Base-by-base conservation (phyloP, 2,888 invertebrate genomes). In the Miltochrista miniata region DNA sequence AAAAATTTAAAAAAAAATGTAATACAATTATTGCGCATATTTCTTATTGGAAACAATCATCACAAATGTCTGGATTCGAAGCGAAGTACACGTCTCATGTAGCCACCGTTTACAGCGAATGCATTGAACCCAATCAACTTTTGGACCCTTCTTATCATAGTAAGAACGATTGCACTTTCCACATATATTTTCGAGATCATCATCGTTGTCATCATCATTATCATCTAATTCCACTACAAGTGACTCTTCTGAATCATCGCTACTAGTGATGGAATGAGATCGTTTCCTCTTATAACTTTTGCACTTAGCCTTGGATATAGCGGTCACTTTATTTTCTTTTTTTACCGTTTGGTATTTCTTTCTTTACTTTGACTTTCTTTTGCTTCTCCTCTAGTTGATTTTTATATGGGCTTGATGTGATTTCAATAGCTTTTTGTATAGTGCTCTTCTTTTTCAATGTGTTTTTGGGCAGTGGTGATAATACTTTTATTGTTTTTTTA, bases 211-310 rank as follows among this genome's bases (percentile, higher is more conserved):
- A 30, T 30, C 40, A 34, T 44, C 39, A 29, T 51, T n/a, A n/a
- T n/a, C 45, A 30, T 39, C 37, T 35, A 51, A 46, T 41, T 39
- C 31, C 34, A 51, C 33, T 13, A 40, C 45, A 36, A 40, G 31
- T 36, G 46, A 33, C 45, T 38, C 35, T 13, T 43, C 46, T 46
- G 51, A 51, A 45, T 44, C 44, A 24, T 50, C 50, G 31, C 44
- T 49, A 37, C 30, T 31, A 39, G 46, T 46, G 15, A 46, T 46
- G 46, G 46, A 46, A 39, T 14, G 24, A 15, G 37, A 45, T 41
- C 45, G 35, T 45, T 45, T 45, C 13, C 41, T 33, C 33, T 33
- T 33, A 33, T 5, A 33, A 33, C 33, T 33, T 33, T 33, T 33
- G 33, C 33, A 33, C 7, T 33, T 33, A 11, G 4, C 33, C 33